Evolutionary conservation across 2,797 vertebrate species (phyloP), one percentile per base, ranked within the genome.

Genomic region (Acropternis orthonyx): DNA sequence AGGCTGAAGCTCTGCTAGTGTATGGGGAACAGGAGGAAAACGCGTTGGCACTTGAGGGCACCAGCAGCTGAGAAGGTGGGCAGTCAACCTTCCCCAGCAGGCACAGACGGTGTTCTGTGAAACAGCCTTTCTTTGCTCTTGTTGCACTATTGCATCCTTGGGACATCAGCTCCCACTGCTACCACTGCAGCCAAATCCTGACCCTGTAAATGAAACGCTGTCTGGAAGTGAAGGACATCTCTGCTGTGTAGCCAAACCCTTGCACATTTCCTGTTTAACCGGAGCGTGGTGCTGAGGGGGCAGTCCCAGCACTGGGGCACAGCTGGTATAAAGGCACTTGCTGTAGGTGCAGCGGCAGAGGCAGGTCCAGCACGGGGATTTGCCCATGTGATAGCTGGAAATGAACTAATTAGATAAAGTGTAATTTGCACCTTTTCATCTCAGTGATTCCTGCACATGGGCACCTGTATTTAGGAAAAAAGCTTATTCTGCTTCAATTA

Each of bases 401-500:
- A 84, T 8, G 19, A 77, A 22, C 54, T 77, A 36, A 13, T 88
- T 87, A 68, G 82, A 67, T 67, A 59, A 54, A 85, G 67, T 37
- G 32, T 63, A 54, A 74, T 88, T 89, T 85, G 36, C 44, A 46
- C 78, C 68, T 89, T 91, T 87, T 74, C 67, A 72, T 88, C 87
- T 77, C 12, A 4, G 58, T 26, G 61, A 48, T 89, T 56, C 37
- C 37, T 80, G 30, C 0, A 0, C 21, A 37, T 3, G 3, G 46
- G 69, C 54, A 73, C 30, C 17, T 12, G 5, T 81, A 12, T 78
- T 91, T 83, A 58, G 58, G 54, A 75, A 75, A 78, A 85, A 84
- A 95, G n/a, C 56, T 93, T 91, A 74, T 85, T 89, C 75, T 83
- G 61, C 75, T 85, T 93, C 93, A 85, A 49, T 95, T 93, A 94